Percentiles rank a stretch among this genome's conserved stretches.
Conservation (phyloP, 1,140 invertebrate species). For the Leptopilina clavipes region DNA sequence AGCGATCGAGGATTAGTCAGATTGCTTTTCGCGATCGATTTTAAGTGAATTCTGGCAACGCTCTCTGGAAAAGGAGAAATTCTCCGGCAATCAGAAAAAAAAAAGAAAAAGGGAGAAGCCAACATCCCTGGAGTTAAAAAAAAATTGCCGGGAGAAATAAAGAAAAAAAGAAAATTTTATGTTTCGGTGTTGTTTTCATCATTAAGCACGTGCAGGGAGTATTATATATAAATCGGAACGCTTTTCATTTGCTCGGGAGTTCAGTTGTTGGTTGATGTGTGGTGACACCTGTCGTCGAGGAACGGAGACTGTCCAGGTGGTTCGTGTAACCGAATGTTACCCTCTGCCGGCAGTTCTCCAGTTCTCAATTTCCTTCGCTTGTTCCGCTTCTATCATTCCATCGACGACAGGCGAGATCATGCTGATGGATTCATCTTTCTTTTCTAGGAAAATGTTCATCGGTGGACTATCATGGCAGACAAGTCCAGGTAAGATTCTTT, state of each 20-base stretch:
- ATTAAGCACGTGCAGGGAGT: conserved; percentile 35
- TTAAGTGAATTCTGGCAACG: conserved; percentile 19
- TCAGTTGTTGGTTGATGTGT: conserved; percentile 70
- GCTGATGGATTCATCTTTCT: conserved; percentile 74
- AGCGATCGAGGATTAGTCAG: conserved; percentile 29
- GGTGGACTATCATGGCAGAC: conserved; percentile 99
- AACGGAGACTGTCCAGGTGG: conserved; percentile 62
- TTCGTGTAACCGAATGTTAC: conserved; percentile 61
- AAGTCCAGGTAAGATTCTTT: conserved; percentile 90
- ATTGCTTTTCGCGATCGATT: conserved; percentile 17
- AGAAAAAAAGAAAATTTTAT: neutral
- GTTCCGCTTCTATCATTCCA: conserved; percentile 47
- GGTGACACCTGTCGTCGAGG: conserved; percentile 66
- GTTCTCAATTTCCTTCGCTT: conserved; percentile 48
- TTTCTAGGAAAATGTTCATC: conserved; percentile 98
- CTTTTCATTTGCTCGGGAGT: conserved; percentile 52
- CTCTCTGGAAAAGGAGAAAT: neutral
- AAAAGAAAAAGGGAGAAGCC: neutral
- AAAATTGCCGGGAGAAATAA: neutral
- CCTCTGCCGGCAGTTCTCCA: conserved; percentile 62
- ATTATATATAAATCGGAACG: conserved; percentile 21
- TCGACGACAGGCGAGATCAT: conserved; percentile 54
- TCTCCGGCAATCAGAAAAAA: neutral
- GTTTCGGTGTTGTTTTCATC: conserved; percentile 37
- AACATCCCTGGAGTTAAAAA: neutral